A percentile compares a stretch with the other conserved stretches of the same genome.
Conservation (phyloP, 2,113 vertebrate genomes). For the Scomber scombrus region DNA sequence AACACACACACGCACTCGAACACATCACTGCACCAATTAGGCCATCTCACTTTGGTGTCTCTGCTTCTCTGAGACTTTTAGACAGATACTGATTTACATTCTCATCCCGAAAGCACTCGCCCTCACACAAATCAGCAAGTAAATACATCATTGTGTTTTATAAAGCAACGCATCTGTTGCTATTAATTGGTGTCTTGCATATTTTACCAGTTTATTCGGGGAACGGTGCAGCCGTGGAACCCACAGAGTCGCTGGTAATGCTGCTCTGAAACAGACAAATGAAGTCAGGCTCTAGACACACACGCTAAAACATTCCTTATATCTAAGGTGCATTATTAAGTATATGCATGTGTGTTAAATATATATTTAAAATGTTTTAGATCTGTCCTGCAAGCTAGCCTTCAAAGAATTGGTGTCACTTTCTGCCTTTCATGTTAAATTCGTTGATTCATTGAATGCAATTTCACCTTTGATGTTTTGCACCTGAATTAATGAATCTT, state of each 20-base stretch:
- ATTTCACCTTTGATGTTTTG: neutral
- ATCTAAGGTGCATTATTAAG: neutral
- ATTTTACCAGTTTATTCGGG: constrained; percentile 68
- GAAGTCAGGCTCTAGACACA: neutral
- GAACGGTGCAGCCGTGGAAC: constrained; percentile 36
- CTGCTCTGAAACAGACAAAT: constrained; percentile 23
- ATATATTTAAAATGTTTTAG: neutral
- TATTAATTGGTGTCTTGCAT: constrained; percentile 75
- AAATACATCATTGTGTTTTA: constrained; percentile 46
- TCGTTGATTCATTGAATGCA: neutral
- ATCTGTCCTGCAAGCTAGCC: neutral
- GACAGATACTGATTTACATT: constrained; percentile 33
- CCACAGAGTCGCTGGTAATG: constrained; percentile 65
- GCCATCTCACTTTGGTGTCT: constrained; percentile 5
- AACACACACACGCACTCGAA: neutral
- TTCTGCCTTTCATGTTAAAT: neutral
- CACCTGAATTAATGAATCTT: neutral
- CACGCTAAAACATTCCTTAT: neutral
- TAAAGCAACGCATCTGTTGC: constrained; percentile 74
- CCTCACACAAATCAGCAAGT: constrained; percentile 58
- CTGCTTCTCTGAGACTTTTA: constrained; percentile 13
- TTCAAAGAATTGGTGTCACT: neutral
- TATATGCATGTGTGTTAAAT: neutral
- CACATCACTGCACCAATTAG: constrained; percentile 35
- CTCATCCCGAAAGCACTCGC: constrained; percentile 12